Evolutionary conservation across 2,113 vertebrate species (phyloP).

Genomic region (Microtus richardsoni): DNA sequence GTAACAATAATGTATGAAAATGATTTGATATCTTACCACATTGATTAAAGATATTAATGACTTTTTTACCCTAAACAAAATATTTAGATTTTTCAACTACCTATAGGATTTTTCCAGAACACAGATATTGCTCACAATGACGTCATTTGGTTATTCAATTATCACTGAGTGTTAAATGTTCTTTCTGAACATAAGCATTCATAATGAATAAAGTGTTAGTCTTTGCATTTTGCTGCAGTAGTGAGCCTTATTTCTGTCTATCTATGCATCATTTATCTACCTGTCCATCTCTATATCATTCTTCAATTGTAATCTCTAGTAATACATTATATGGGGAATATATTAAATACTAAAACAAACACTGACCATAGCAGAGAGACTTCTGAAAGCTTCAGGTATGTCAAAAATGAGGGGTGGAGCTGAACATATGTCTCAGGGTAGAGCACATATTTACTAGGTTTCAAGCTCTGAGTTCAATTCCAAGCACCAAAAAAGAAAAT

Average conservation of each 20-base stretch:
- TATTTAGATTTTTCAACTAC: constrained; percentile 58
- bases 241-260: not conserved
- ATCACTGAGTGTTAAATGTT: constrained; percentile 12
- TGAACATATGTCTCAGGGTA: not conserved
- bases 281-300: not conserved
- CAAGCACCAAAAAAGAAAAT: not conserved
- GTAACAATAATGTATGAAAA: constrained; percentile 66
- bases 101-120: constrained; percentile 49
- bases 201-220: constrained; percentile 15
- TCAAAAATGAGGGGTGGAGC: not conserved
- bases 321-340: not conserved
- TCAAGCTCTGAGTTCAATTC: not conserved
- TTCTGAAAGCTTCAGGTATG: not conserved
- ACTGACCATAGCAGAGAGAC: not conserved
- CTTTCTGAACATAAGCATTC: not conserved
- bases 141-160: constrained; percentile 39
- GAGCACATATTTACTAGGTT: not conserved
- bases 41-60: constrained; percentile 77
- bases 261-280: not conserved
- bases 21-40: constrained; percentile 70
- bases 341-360: constrained; percentile 21
- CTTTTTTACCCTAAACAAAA: constrained; percentile 66
- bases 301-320: not conserved
- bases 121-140: constrained; percentile 10
- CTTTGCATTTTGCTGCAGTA: constrained; percentile 1